These are phyloP conservation scores for Odocoileus hemionus DNA, from an alignment of 2,113 vertebrate genomes.

Conservation along the genomic window DNA sequence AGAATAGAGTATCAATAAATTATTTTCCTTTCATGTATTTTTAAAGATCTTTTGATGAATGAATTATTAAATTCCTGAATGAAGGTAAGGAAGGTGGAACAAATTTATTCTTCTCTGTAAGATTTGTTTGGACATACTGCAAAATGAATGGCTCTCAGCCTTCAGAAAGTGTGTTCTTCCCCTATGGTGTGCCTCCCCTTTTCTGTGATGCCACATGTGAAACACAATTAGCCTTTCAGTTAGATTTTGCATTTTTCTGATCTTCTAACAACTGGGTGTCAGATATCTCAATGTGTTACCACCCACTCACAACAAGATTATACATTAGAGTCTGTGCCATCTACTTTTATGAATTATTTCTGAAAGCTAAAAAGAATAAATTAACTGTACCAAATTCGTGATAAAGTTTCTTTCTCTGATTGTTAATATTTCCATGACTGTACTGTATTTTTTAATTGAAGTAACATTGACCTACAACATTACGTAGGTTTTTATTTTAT, in stretches of 20 bases:
- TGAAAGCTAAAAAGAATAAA: conserved; percentile 60
- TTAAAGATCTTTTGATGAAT: conserved; percentile 19
- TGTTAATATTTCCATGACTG: conserved; percentile 14
- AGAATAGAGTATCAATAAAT: background rate
- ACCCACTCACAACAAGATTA: conserved; percentile 60
- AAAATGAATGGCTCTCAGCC: background rate
- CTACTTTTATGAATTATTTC: conserved; percentile 64
- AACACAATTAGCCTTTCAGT: conserved; percentile 63
- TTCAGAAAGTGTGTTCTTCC: background rate
- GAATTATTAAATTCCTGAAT: background rate
- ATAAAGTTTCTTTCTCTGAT: conserved; percentile 25
- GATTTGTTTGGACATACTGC: background rate
- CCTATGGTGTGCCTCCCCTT: conserved; percentile 13
- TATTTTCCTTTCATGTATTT: background rate
- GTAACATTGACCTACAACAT: background rate
- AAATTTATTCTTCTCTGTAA: background rate
- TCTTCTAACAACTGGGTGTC: conserved; percentile 57
- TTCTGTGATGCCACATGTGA: background rate
- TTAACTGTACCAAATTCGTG: conserved; percentile 22
- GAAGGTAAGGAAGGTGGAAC: background rate
- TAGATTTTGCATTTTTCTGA: conserved; percentile 50
- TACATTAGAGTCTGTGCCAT: conserved; percentile 51
- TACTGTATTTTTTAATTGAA: background rate
- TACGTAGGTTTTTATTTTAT: background rate
- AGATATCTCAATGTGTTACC: conserved; percentile 37